A percentile compares a stretch with the other conserved stretches of the same genome.
These are phyloP conservation scores for Drosophila anceps DNA, from an alignment of 2,888 invertebrate genomes.

Conservation along the genomic window DNA sequence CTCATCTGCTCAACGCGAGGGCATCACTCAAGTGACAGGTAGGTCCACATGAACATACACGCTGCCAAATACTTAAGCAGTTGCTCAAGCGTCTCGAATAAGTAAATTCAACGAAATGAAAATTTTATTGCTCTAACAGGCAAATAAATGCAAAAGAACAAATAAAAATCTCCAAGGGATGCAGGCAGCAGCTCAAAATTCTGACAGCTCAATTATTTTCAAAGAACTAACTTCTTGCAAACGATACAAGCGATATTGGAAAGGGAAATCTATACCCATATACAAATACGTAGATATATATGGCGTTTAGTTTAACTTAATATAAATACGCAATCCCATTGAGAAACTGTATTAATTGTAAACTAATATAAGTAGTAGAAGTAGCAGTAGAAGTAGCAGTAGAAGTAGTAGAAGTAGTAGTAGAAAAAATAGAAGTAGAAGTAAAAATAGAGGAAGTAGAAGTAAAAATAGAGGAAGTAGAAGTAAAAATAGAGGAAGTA, in stretches of 20 bases:
- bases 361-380: neutral
- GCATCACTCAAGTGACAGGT: slow-evolving; percentile 85
- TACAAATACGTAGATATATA: neutral
- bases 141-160: slow-evolving; percentile 10
- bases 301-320: neutral
- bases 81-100: neutral
- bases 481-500: too few relatives aligned
- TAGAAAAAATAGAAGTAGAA: neutral
- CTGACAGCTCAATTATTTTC: neutral
- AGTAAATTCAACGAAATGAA: slow-evolving; percentile 19
- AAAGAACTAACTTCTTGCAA: neutral
- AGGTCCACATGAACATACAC: slow-evolving; percentile 40
- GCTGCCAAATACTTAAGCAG: slow-evolving; percentile 13
- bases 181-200: neutral
- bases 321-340: neutral
- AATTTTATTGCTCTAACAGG: slow-evolving; percentile 13
- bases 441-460: neutral
- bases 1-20: slow-evolving; percentile 80
- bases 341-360: neutral
- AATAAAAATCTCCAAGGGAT: neutral
- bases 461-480: neutral
- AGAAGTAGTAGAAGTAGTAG: neutral
- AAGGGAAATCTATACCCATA: neutral
- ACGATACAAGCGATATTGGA: neutral
- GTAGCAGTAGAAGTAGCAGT: neutral